Conservation (phyloP, 2,888 invertebrate species). For the Dascillus cervinus region DNA sequence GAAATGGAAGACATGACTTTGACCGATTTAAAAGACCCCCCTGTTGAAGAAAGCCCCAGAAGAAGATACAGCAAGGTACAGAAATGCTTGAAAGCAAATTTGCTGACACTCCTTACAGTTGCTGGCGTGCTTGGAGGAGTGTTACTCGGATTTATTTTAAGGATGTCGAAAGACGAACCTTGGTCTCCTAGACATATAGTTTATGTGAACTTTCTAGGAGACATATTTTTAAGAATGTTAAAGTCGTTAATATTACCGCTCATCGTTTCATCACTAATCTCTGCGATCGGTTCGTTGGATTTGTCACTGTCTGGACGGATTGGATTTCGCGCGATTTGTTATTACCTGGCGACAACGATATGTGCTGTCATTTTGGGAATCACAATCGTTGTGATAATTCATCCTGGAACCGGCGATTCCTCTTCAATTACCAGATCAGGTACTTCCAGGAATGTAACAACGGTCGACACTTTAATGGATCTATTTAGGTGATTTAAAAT, state of each 20-base stretch:
- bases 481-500: slow-evolving; percentile 50
- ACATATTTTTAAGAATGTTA: slow-evolving; percentile 65
- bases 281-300: slow-evolving; percentile 65
- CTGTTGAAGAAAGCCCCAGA: background rate
- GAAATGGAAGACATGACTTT: background rate
- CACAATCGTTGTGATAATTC: slow-evolving; percentile 56
- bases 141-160: slow-evolving; percentile 44
- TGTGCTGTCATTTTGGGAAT: slow-evolving; percentile 65
- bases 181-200: slow-evolving; percentile 55
- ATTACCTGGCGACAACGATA: slow-evolving; percentile 62
- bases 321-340: slow-evolving; percentile 58
- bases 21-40: background rate
- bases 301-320: slow-evolving; percentile 58
- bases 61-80: slow-evolving; percentile 2
- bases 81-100: slow-evolving; percentile 39
- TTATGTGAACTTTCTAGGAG: slow-evolving; percentile 63
- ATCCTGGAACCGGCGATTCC: slow-evolving; percentile 46
- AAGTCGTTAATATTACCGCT: slow-evolving; percentile 67
- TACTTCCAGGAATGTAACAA: slow-evolving; percentile 46
- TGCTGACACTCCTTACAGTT: slow-evolving; percentile 51
- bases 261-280: slow-evolving; percentile 57
- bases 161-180: slow-evolving; percentile 28
- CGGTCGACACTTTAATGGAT: slow-evolving; percentile 63
- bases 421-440: slow-evolving; percentile 6
- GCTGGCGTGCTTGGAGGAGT: slow-evolving; percentile 48